Base-by-base conservation (phyloP, 2,797 vertebrate genomes). In the Dipus sagitta region DNA sequence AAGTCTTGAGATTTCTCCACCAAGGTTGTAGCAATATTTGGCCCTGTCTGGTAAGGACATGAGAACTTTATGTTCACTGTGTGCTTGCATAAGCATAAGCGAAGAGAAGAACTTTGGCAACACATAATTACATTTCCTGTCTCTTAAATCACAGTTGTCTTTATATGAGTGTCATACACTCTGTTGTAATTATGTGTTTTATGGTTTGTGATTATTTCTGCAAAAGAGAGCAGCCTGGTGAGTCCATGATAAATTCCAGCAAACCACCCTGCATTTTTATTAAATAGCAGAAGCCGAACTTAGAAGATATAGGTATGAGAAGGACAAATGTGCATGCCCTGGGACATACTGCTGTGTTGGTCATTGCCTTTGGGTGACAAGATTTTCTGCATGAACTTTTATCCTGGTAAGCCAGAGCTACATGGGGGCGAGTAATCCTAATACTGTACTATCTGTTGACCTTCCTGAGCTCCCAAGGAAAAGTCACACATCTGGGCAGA, bases 101-200 rank as follows among this genome's bases (percentile, higher is more conserved):
- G 88, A 96, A 88, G 92, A 86, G n/a, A 72, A 86, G 93, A 84
- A 76, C 77, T 24, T 93, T 67, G 67, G 30, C 87, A 93, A 60
- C 20, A 78, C n/a, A 60, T 96, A 86, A 96, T 97, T 94, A 93
- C 34, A 88, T 68, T 95, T 93, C 71, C 86, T 93, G 91, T 90
- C 94, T 93, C 92, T 90, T 96, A 96, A 95, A 96, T 96, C 91
- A 96, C 67, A 94, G 21, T 52, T 23, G 0, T 92, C 79, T 87
- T 94, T 84, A 90, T 83, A 30, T 67, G 78, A 96, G 64, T 89
- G 85, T 68, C 90, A 88, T 26, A 90, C 1, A 94, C n/a, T 93
- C 76, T 86, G 64, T 88, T 97, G 94, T 82, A 93, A 38, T 88
- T 74, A 10, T 38, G 58, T 95, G 86, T 86, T 96, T 97, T 96